phyloP scores from a whole-genome alignment of 2,888 invertebrate genomes.

The Epirrhoe tristata region DNA sequence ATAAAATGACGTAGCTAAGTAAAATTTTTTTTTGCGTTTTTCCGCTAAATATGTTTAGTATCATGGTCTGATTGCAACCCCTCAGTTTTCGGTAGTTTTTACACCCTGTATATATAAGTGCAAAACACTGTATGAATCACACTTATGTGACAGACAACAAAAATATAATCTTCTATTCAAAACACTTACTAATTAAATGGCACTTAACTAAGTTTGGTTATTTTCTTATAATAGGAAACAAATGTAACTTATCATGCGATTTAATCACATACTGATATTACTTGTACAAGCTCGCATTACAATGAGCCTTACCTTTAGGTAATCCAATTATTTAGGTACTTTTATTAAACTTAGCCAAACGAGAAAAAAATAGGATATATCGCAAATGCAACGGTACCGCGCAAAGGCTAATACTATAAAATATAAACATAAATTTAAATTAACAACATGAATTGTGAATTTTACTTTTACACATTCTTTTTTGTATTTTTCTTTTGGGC shows the following conservation, averaged over 20 bases:
- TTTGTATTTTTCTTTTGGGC: not conserved
- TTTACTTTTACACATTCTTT: conserved; percentile 10
- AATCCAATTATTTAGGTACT: conserved; percentile 3
- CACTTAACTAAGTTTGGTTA: not conserved
- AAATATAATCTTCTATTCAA: conserved; percentile 7
- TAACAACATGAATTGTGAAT: not conserved
- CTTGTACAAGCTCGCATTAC: not conserved
- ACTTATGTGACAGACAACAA: not conserved
- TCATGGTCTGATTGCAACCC: too few relatives aligned
- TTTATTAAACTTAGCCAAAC: not conserved
- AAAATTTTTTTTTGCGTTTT: too few relatives aligned
- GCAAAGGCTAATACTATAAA: not conserved
- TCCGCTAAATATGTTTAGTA: too few relatives aligned
- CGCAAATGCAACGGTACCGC: too few relatives aligned
- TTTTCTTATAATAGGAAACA: not conserved
- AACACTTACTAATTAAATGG: conserved; percentile 4
- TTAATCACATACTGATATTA: not conserved
- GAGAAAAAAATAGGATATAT: not conserved
- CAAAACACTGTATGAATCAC: too few relatives aligned
- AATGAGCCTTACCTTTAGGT: not conserved
- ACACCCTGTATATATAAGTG: too few relatives aligned
- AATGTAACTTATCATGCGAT: not conserved
- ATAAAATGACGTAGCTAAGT: too few relatives aligned
- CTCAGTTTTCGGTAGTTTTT: too few relatives aligned
- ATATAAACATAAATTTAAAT: not conserved